These are phyloP conservation scores for Polyploca ridens DNA, from an alignment of 2,888 invertebrate genomes.

Conservation along the genomic window DNA sequence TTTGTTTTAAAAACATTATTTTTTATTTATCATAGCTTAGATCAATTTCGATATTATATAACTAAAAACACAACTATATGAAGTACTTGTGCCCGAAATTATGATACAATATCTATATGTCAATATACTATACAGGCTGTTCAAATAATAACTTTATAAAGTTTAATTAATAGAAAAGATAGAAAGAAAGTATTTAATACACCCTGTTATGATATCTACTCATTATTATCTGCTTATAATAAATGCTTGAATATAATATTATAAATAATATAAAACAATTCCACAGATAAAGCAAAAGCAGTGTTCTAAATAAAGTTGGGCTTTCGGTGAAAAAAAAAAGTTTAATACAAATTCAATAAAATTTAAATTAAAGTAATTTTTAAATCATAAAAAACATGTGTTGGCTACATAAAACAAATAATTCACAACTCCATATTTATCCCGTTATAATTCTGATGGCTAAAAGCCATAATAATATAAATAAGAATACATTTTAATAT, in stretches of 20 bases:
- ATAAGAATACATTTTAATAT: constrained; percentile 1
- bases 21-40: constrained; percentile 1
- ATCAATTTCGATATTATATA: constrained; percentile 34
- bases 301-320: no score
- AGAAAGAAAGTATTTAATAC: not conserved
- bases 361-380: not conserved
- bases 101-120: constrained; percentile 21
- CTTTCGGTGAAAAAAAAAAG: not conserved
- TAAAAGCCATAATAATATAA: not conserved
- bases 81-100: constrained; percentile 77
- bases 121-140: not conserved
- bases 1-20: constrained; percentile 36
- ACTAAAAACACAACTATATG: constrained; percentile 43
- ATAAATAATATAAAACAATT: not conserved
- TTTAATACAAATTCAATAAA: not conserved
- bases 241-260: not conserved
- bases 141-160: not conserved
- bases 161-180: not conserved
- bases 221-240: not conserved
- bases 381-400: not conserved
- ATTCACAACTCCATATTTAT: constrained; percentile 4
- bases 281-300: not conserved
- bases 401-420: not conserved
- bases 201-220: not conserved
- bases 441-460: not conserved